Evolutionary conservation across 2,888 invertebrate species (phyloP).

Genomic region (Melieria crassipennis): DNA sequence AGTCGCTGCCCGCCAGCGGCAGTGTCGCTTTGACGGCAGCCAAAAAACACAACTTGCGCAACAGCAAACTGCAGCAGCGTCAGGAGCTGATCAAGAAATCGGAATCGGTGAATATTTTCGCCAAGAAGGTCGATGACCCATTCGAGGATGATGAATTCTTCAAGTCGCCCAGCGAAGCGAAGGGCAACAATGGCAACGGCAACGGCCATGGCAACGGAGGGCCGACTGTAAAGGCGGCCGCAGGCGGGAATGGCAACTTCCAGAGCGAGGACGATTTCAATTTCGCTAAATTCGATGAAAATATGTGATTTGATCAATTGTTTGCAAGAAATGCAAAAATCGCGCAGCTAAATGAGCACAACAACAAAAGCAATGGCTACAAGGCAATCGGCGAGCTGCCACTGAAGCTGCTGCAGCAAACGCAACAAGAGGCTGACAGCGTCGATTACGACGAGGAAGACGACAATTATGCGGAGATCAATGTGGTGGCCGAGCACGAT

Average conservation of each 20-base stretch:
- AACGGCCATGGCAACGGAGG: conserved; percentile 14
- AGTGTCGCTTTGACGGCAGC: conserved; percentile 35
- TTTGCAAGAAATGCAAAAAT: conserved; percentile 48
- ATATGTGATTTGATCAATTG: conserved; percentile 66
- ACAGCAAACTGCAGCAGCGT: conserved; percentile 63
- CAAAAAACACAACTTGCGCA: conserved; percentile 61
- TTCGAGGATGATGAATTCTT: conserved; percentile 92
- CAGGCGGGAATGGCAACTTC: conserved; percentile 45
- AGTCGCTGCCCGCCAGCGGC: conserved; percentile 34
- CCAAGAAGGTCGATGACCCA: conserved; percentile 86
- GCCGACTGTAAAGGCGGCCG: not conserved
- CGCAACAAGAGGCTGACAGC: not conserved
- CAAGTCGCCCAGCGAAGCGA: conserved; percentile 62
- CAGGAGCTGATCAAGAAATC: conserved; percentile 83
- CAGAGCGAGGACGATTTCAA: conserved; percentile 64
- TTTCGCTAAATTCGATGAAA: conserved; percentile 67
- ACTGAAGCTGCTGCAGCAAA: too few relatives aligned
- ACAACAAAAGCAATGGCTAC: conserved; percentile 9
- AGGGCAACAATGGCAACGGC: conserved; percentile 17
- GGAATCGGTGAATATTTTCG: conserved; percentile 90
- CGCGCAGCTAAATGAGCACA: not conserved
- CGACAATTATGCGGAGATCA: conserved; percentile 56
- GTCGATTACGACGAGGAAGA: conserved; percentile 41
- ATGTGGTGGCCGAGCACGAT: conserved; percentile 55
- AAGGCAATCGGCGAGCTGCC: not conserved